Evolutionary conservation across 1,140 invertebrate genomes (phyloP).

Genomic region (Adelges cooleyi): DNA sequence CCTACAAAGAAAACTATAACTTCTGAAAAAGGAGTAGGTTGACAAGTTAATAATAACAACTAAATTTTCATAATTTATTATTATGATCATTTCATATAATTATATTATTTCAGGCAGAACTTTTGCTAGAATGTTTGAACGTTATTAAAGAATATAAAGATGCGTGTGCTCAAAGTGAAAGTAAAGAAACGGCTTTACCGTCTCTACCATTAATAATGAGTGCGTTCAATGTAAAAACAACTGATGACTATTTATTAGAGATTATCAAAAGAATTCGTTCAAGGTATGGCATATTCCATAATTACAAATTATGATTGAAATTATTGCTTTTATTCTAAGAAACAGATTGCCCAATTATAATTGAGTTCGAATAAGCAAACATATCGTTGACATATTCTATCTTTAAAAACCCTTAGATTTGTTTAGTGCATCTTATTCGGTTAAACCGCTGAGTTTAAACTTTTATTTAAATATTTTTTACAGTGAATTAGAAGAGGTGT

Average conservation of each 20-base stretch:
- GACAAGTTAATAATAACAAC: too few species aligned
- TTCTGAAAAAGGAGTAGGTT: conserved; percentile 74
- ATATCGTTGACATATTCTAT: too few species aligned
- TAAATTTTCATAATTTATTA: background rate
- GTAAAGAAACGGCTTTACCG: conserved; percentile 37
- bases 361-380: too few species aligned
- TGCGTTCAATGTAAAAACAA: conserved; percentile 56
- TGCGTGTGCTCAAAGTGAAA: conserved; percentile 40
- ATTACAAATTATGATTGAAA: too few species aligned
- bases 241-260: conserved; percentile 69
- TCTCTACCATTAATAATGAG: conserved; percentile 61
- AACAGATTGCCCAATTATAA: too few species aligned
- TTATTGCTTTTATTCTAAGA: too few species aligned
- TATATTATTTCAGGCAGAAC: conserved; percentile 55
- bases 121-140: conserved; percentile 75
- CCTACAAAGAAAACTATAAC: conserved; percentile 82
- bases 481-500: conserved; percentile 77
- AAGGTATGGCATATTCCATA: too few species aligned
- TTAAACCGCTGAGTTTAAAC: too few species aligned
- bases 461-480: conserved; percentile 25
- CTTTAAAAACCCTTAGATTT: too few species aligned
- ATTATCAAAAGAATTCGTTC: conserved; percentile 63
- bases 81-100: conserved; percentile 19
- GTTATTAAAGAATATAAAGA: conserved; percentile 57
- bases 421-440: too few species aligned